Evolutionary conservation across 2,797 vertebrate genomes (phyloP), one percentile per base, ranked within the genome.

Genomic region (Pyrocephalus nanus): DNA sequence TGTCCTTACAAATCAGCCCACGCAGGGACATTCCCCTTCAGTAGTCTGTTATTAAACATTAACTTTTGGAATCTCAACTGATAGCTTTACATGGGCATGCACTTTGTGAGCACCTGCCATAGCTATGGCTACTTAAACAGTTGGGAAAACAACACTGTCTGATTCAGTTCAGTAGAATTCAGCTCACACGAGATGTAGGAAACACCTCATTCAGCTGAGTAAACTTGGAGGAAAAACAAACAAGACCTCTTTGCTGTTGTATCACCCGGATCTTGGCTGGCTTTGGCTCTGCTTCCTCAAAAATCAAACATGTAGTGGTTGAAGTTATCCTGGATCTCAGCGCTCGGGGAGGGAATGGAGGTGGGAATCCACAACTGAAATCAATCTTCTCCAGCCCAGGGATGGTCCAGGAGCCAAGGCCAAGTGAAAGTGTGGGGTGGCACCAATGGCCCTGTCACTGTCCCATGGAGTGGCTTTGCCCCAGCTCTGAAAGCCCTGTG

Each of bases 11-110:
- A 86, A 78, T 15, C 51, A 89, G 15, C 27, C 65, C 0, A 3
- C 36, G 50, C 50, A 43, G 25, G 9, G 55, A 29, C 85, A 72
- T 40, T 92, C 38, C n/a, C 47, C 21, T 60, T n/a, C 34, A 75
- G 7, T 15, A 29, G 3, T 45, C 20, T 77, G 61, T 67, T 42
- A 76, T 87, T 90, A 94, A 96, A 92, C 65, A 95, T 93, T 95
- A 96, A 95, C 95, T 61, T 86, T 16, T 1, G 3, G 45, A 82
- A 61, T 76, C 73, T 64, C 19, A 78, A 40, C 36, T 19, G 51
- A 29, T 62, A 57, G 48, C 70, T 94, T 43, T 65, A 86, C 7
- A 32, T 43, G 40, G 17, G 4, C 11, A 27, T 7, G 3, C 14
- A 10, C 80, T 62, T 83, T 50, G 34, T 6, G 27, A 55, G 36